Conservation (phyloP, 2,888 invertebrate genomes). For the Eubasilissa splendida region DNA sequence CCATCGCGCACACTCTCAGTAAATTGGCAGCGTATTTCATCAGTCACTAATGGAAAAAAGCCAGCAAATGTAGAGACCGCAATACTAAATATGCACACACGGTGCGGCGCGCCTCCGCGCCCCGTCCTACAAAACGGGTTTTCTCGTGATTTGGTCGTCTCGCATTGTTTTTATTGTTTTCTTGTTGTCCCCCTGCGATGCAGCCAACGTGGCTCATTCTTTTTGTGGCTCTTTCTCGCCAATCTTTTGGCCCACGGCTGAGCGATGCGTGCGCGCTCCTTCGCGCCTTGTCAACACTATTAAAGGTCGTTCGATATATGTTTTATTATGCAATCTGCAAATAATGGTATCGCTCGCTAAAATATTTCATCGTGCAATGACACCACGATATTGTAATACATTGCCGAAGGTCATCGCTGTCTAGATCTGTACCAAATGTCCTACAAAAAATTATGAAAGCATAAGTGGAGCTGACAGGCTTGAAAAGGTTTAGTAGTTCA, state of each 20-base stretch:
- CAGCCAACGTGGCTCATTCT: constrained; percentile 37
- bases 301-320: too few species aligned
- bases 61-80: constrained; percentile 3
- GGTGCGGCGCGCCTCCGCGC: constrained; percentile 32
- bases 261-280: constrained; percentile 4
- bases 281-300: too few species aligned
- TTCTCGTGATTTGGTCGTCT: constrained; percentile 47
- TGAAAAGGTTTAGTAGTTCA: too few species aligned
- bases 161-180: constrained; percentile 52
- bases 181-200: constrained; percentile 47
- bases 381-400: too few species aligned
- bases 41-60: constrained; percentile 2
- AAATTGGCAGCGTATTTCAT: neutral
- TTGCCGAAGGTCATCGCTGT: too few species aligned
- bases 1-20: too few species aligned
- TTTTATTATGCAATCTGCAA: too few species aligned
- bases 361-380: too few species aligned
- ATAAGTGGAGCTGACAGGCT: too few species aligned
- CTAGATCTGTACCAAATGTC: too few species aligned
- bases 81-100: constrained; percentile 27
- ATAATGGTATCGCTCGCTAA: too few species aligned
- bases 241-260: neutral
- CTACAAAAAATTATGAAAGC: too few species aligned
- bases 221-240: constrained; percentile 26
- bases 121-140: constrained; percentile 45